phyloP scores from a whole-genome alignment of 1,140 invertebrate genomes.

The Trachymyrmex cornetzi region DNA sequence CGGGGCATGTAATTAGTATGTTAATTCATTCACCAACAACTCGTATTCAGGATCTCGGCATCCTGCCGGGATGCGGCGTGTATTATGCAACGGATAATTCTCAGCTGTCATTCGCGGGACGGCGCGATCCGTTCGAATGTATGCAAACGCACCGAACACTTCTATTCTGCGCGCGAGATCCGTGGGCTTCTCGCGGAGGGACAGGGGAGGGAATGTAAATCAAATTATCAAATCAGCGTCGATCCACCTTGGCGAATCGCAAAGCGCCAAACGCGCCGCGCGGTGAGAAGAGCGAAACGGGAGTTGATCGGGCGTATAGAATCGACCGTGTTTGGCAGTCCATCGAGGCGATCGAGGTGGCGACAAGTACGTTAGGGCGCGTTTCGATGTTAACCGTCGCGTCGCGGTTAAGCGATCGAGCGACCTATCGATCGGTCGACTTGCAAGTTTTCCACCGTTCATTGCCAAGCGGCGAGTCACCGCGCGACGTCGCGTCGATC shows the following conservation, averaged over 20 bases:
- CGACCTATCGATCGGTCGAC: not conserved
- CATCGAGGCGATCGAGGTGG: not conserved
- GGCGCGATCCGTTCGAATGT: conserved; percentile 33
- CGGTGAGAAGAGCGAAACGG: not conserved
- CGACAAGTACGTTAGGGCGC: not conserved
- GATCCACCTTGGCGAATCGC: conserved; percentile 39
- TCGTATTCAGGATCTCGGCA: conserved; percentile 46
- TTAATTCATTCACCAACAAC: conserved; percentile 62
- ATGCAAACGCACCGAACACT: conserved; percentile 6
- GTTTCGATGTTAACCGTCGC: conserved; percentile 29
- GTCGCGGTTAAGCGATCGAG: not conserved
- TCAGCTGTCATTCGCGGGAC: conserved; percentile 44
- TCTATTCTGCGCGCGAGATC: conserved; percentile 14
- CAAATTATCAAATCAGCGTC: conserved; percentile 44
- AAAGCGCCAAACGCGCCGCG: not conserved
- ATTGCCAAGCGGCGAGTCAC: not conserved
- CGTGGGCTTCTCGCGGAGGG: not conserved
- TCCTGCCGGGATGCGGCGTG: conserved; percentile 28
- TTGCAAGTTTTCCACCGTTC: conserved; percentile 25
- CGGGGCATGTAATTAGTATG: conserved; percentile 57
- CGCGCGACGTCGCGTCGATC: not conserved
- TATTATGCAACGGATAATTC: conserved; percentile 62
- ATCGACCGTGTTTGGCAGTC: not conserved
- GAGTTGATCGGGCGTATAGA: not conserved
- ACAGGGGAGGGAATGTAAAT: not conserved